These are phyloP conservation scores for Tipula vernalis DNA, from an alignment of 2,888 invertebrate species.

Conservation along the genomic window DNA sequence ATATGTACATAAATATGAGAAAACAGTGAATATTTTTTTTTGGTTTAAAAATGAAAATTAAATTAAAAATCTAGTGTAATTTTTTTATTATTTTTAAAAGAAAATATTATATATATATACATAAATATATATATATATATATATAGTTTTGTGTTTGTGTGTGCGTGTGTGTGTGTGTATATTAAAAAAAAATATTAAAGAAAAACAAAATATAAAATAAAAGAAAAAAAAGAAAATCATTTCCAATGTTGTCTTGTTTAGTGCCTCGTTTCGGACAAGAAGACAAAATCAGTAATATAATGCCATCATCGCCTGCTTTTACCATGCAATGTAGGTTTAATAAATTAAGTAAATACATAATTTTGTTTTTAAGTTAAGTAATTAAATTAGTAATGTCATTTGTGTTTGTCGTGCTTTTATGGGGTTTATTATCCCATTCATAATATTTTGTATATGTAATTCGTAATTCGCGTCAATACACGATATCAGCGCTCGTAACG, in stretches of 20 bases:
- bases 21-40: background rate
- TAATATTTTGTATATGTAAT: background rate
- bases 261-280: slow-evolving; percentile 38
- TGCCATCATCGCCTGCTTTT: slow-evolving; percentile 37
- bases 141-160: background rate
- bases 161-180: background rate
- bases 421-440: background rate
- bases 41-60: background rate
- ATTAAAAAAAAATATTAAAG: slow-evolving; percentile 9
- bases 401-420: background rate
- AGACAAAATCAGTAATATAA: slow-evolving; percentile 29
- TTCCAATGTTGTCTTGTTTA: slow-evolving; percentile 39
- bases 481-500: background rate
- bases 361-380: background rate
- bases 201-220: background rate
- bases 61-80: background rate
- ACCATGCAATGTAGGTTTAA: slow-evolving; percentile 35
- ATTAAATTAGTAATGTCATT: background rate
- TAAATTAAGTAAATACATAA: slow-evolving; percentile 13
- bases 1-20: background rate
- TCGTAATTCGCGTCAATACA: background rate
- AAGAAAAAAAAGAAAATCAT: slow-evolving; percentile 22
- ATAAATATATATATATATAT: background rate
- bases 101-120: background rate
- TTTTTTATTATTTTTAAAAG: background rate